Evolutionary conservation across 2,113 vertebrate species (phyloP), one percentile per base, ranked within the genome.

Genomic region (Orycteropus afer): DNA sequence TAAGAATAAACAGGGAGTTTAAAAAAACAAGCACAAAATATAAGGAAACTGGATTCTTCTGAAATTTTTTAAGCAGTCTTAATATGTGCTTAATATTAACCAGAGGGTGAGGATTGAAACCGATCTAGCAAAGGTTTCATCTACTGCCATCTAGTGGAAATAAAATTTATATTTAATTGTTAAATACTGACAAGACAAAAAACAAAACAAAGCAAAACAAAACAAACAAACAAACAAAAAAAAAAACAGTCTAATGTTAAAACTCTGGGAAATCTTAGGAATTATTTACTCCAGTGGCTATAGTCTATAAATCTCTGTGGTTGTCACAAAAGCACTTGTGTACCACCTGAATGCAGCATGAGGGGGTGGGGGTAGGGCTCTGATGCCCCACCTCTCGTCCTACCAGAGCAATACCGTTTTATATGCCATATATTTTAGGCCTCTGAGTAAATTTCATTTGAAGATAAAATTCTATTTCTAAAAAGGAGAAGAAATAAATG

Each of bases 81-180:
- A 94, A 79, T 65, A 61, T 34, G 25, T 78, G 67, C 29, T 78
- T 45, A 57, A 13, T 57, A 49, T 12, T 81, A 45, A 87, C 14
- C 23, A 73, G 10, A 90, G 8, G 49, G 32, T 49, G 9, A 42
- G 45, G 15, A 76, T 40, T 59, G 25, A 86, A 86, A 85, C 4
- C 29, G 69, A 59, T 59, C 67, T n/a, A 96, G 89, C 89, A 96
- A 93, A 93, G 77, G 42, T 92, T 96, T 96, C 34, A 96, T 86
- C 63, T 97, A 97, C 97, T 97, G 97, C 97, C 96, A 97, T 80
- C 97, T 97, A 97, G 97, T 97, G 96, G 97, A 90, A n/a, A 32
- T 79, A 89, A 76, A 73, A 74, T 82, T 96, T 92, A 63, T 55
- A 88, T 65, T 95, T 95, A 69, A 85, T 80, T 73, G 82, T 77